A percentile compares a stretch with the other conserved stretches of the same genome.
Evolutionary conservation across 2,797 vertebrate genomes (phyloP).

Genomic region (Zalophus californianus): DNA sequence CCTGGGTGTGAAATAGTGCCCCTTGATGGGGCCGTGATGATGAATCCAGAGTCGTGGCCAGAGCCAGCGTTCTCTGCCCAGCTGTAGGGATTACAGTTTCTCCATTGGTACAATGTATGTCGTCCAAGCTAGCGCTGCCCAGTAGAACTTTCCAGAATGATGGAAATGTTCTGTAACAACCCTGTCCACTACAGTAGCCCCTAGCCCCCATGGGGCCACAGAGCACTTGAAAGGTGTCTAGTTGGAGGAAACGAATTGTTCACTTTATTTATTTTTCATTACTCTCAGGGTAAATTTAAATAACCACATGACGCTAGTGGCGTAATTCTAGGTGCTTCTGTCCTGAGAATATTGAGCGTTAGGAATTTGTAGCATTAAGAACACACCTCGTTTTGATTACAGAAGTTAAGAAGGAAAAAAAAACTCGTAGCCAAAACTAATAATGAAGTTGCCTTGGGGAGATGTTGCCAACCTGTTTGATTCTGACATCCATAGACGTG

Average conservation of each 20-base stretch:
- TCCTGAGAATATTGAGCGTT: not conserved
- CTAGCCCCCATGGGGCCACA: not conserved
- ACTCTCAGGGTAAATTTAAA: not conserved
- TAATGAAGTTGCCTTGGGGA: too few relatives aligned
- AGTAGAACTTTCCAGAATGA: not conserved
- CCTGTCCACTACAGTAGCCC: too few relatives aligned
- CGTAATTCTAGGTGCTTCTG: not conserved
- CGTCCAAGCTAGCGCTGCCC: not conserved
- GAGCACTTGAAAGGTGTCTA: not conserved
- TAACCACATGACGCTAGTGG: not conserved
- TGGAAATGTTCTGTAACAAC: not conserved
- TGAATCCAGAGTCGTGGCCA: not conserved
- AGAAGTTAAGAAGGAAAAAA: not conserved
- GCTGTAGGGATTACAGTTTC: not conserved
- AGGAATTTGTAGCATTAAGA: not conserved
- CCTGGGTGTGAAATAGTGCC: not conserved
- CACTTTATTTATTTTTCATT: not conserved
- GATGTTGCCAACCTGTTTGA: not conserved
- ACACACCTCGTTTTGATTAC: not conserved
- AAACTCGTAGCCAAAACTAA: not conserved
- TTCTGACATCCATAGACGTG: not conserved
- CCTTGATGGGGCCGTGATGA: not conserved
- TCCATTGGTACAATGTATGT: not conserved
- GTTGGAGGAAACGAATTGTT: not conserved
- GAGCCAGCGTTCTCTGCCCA: not conserved